Percentiles rank a stretch among this genome's conserved stretches.
These are phyloP conservation scores for Drosophila sulfurigaster DNA, from an alignment of 1,140 invertebrate genomes.

Conservation along the genomic window DNA sequence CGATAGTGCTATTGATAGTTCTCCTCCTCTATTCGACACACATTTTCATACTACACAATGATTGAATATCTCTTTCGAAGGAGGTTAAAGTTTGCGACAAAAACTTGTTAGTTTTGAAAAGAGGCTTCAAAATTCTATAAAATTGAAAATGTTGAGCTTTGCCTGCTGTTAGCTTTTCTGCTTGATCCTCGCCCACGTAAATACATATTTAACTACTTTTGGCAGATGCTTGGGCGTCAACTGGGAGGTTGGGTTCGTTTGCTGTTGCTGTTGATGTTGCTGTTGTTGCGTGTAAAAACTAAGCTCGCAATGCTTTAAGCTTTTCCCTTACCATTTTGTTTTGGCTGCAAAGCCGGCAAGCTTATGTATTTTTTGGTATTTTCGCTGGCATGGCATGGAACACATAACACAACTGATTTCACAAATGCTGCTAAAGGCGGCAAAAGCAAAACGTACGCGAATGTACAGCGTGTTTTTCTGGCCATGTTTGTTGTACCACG, in stretches of 20 bases:
- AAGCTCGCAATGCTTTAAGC: slow-evolving; percentile 62
- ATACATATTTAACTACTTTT: background rate
- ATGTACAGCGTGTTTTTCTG: slow-evolving; percentile 50
- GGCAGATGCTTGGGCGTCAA: background rate
- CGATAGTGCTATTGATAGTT: no score
- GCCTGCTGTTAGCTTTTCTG: background rate
- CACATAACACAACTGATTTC: slow-evolving; percentile 53
- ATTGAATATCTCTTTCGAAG: no score
- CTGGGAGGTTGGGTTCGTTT: background rate
- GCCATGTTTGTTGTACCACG: slow-evolving; percentile 58
- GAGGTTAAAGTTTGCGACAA: no score
- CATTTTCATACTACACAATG: no score
- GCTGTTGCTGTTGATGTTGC: background rate
- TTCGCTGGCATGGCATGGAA: background rate
- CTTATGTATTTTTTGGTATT: slow-evolving; percentile 16
- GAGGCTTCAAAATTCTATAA: background rate
- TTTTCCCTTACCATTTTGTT: slow-evolving; percentile 41
- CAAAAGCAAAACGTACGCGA: slow-evolving; percentile 56
- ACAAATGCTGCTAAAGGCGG: slow-evolving; percentile 59
- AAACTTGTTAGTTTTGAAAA: no score
- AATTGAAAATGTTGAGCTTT: background rate
- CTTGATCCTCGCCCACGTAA: background rate
- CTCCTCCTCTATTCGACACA: no score
- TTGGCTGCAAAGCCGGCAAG: slow-evolving; percentile 27
- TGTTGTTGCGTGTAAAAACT: slow-evolving; percentile 8